Evolutionary conservation across 2,888 invertebrate genomes (phyloP).

Genomic region (Leucania comma): DNA sequence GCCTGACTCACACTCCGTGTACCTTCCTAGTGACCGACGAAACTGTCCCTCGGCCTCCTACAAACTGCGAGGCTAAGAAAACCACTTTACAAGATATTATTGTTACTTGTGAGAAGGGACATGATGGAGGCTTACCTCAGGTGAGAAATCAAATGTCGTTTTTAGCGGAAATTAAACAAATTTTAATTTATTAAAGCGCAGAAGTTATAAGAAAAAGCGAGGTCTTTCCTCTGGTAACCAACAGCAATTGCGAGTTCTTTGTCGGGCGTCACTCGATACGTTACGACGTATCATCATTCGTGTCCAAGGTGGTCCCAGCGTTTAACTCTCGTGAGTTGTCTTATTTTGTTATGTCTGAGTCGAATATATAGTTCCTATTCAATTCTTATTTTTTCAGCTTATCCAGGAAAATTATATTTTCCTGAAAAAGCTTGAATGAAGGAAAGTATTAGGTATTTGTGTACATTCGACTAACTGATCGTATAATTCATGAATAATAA

Average conservation of each 20-base stretch:
- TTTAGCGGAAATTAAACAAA: neutral
- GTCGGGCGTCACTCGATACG: conserved; percentile 72
- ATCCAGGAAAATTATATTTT: neutral
- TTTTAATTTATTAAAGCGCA: too few species aligned
- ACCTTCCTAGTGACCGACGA: conserved; percentile 83
- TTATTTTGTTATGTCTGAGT: too few species aligned
- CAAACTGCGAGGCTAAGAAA: conserved; percentile 76
- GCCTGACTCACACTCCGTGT: conserved; percentile 76
- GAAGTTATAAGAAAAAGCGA: too few species aligned
- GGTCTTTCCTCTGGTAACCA: conserved; percentile 84
- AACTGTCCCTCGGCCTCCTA: conserved; percentile 82
- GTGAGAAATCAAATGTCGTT: conserved; percentile 61
- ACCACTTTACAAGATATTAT: conserved; percentile 73
- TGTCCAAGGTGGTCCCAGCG: too few species aligned
- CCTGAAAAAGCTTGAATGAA: neutral
- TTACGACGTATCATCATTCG: conserved; percentile 64
- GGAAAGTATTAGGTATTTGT: neutral
- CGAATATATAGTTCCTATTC: too few species aligned
- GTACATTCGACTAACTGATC: neutral
- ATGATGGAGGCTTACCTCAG: conserved; percentile 85
- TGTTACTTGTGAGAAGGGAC: conserved; percentile 81
- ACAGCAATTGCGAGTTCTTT: conserved; percentile 69
- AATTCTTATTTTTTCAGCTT: neutral
- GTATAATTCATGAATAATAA: neutral
- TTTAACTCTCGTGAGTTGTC: too few species aligned